Conservation (phyloP, 1,140 invertebrate species). For the Anastrepha obliqua region DNA sequence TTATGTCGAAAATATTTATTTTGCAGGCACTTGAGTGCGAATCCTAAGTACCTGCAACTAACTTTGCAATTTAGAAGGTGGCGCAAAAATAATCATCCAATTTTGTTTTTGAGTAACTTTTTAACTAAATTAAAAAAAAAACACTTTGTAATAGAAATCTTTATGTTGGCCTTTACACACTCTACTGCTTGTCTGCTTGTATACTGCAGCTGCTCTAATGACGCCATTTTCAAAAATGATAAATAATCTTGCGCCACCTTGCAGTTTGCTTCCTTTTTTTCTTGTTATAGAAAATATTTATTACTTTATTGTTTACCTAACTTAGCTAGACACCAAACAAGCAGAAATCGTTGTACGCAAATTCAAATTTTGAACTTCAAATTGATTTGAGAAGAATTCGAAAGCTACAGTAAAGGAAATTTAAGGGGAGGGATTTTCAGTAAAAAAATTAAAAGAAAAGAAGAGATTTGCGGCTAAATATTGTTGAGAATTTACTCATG, state of each 20-base stretch:
- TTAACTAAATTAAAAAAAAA: no score
- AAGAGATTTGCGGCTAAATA: not conserved
- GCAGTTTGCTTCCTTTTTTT: not conserved
- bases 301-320: constrained; percentile 22
- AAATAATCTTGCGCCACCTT: no score
- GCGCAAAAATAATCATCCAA: no score
- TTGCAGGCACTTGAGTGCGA: not conserved
- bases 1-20: constrained; percentile 34
- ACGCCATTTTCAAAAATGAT: no score
- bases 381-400: not conserved
- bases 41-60: not conserved
- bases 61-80: not conserved
- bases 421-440: not conserved
- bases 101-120: no score
- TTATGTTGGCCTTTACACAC: no score
- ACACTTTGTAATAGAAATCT: no score
- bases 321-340: not conserved
- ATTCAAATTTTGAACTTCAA: no score
- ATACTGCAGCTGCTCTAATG: no score
- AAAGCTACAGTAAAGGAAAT: not conserved
- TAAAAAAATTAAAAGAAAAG: not conserved
- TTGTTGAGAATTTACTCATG: no score
- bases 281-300: not conserved
- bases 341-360: not conserved
- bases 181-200: no score